Percentiles rank a stretch among this genome's conserved stretches.
Evolutionary conservation across 37 sponge, comb jelly and placozoan genomes (phyloP).

Genomic region (Halichondria panicea): DNA sequence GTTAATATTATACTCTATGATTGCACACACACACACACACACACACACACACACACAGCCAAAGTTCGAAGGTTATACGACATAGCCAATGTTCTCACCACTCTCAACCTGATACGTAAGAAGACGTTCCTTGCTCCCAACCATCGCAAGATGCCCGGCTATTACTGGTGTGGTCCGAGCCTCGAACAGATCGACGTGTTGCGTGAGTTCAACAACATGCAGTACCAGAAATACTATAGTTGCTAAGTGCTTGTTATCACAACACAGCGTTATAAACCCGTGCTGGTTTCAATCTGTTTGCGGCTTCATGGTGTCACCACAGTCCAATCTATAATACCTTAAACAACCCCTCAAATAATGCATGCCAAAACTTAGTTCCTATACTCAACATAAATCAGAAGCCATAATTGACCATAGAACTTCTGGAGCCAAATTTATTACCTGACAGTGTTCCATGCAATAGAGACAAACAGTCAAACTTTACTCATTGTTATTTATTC

Average conservation of each 20-base stretch:
- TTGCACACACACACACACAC: not conserved
- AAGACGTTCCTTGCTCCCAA: constrained; percentile 69
- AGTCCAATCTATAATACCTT: too few species aligned
- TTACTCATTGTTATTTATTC: constrained; percentile 1
- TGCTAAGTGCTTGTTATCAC: too few species aligned
- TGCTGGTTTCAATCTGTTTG: too few species aligned
- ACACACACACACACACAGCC: constrained; percentile 33
- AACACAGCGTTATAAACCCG: too few species aligned
- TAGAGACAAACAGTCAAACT: not conserved
- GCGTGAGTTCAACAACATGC: constrained; percentile 26
- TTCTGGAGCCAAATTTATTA: not conserved
- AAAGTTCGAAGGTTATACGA: constrained; percentile 94
- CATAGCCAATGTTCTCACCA: constrained; percentile 89
- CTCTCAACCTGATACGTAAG: constrained; percentile 78
- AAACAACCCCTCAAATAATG: too few species aligned
- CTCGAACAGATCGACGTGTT: constrained; percentile 50
- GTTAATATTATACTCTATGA: not conserved
- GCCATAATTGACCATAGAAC: too few species aligned
- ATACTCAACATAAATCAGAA: too few species aligned
- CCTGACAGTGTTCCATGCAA: constrained; percentile 1
- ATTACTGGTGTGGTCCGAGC: constrained; percentile 76
- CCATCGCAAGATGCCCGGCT: constrained; percentile 84
- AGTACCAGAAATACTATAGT: too few species aligned
- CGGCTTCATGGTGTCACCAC: too few species aligned
- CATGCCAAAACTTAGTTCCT: too few species aligned